Conservation (phyloP, 2,113 vertebrate genomes). For the Podilymbus podiceps region DNA sequence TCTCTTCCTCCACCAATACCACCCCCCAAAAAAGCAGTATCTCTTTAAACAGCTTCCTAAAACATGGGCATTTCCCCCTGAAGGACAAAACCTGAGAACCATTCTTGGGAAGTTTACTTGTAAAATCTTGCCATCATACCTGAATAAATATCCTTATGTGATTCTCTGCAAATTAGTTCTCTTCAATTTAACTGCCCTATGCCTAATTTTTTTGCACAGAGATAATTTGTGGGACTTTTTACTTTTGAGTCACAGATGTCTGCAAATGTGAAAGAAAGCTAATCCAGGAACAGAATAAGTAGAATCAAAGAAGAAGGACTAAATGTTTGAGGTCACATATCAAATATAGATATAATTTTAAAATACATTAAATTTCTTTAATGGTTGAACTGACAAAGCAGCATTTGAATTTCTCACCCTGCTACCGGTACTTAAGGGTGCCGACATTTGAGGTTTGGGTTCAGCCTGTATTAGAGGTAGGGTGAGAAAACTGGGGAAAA, state of each 20-base stretch:
- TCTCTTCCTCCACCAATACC: neutral
- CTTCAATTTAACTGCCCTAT: neutral
- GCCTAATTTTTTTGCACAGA: neutral
- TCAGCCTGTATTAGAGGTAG: neutral
- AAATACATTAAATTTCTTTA: neutral
- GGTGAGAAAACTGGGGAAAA: neutral
- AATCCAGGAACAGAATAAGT: neutral
- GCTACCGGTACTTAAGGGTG: neutral
- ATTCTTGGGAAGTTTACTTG: neutral
- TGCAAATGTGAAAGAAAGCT: neutral
- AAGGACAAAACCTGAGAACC: neutral
- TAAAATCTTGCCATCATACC: neutral
- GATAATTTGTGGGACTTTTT: neutral
- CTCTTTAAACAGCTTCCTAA: neutral
- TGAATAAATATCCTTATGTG: neutral
- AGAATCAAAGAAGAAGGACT: neutral
- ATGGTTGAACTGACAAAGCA: neutral
- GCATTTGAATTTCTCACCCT: neutral
- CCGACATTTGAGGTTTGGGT: neutral
- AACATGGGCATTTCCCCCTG: neutral
- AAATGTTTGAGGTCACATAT: neutral
- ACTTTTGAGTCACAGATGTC: neutral
- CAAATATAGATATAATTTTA: neutral
- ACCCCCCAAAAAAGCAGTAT: neutral
- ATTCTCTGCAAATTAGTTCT: neutral